phyloP scores from a whole-genome alignment of 2,113 vertebrate genomes.

The Triplophysa dalaica region DNA sequence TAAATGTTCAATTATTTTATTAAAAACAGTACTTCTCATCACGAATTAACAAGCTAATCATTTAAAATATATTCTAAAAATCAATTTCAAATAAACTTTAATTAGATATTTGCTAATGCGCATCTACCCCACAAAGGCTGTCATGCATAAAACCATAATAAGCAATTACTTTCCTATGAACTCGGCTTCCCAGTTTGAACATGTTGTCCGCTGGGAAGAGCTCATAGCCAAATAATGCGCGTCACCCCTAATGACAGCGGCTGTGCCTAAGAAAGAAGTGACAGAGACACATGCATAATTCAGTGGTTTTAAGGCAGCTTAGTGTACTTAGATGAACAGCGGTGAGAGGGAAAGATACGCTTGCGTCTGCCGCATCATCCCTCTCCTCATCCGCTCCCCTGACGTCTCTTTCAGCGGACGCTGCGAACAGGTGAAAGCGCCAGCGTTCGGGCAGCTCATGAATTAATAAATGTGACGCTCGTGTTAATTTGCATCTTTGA shows the following conservation, averaged over 20 bases:
- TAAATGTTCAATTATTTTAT: too few species aligned
- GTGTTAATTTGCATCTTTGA: conserved; percentile 72
- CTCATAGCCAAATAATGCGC: conserved; percentile 15
- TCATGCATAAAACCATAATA: conserved; percentile 24
- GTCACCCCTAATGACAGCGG: conserved; percentile 15
- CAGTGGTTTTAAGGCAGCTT: conserved; percentile 66
- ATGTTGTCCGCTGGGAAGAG: conserved; percentile 27
- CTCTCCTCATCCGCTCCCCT: conserved; percentile 57
- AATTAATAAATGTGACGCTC: conserved; percentile 73
- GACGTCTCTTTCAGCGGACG: conserved; percentile 67
- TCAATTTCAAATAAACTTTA: conserved; percentile 2
- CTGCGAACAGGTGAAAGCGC: conserved; percentile 65
- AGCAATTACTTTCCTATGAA: conserved; percentile 21
- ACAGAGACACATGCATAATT: conserved; percentile 49
- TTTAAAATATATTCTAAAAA: not conserved
- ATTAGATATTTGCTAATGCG: conserved; percentile 10
- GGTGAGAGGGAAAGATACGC: conserved; percentile 1
- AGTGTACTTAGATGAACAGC: conserved; percentile 42
- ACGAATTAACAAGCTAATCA: too few species aligned
- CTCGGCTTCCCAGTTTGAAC: conserved; percentile 11
- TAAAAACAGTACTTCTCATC: too few species aligned
- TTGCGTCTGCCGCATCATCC: conserved; percentile 57
- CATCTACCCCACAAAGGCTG: not conserved
- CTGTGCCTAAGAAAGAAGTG: conserved; percentile 24
- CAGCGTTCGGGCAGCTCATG: conserved; percentile 62